Evolutionary conservation across 1,140 invertebrate genomes (phyloP).

Genomic region (Saccostrea glomerata): DNA sequence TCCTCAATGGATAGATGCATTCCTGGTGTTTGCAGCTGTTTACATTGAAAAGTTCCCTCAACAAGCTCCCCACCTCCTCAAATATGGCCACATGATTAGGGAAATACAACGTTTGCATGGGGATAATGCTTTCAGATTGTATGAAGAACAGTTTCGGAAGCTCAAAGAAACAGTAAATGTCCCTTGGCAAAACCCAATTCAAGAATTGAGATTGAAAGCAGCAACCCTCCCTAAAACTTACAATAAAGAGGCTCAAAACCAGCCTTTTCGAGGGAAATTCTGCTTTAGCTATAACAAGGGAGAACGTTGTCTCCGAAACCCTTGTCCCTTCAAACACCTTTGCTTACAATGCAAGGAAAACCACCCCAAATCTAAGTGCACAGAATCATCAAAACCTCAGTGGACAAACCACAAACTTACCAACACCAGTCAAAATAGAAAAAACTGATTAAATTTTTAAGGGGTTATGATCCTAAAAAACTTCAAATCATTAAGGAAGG

Average conservation of each 20-base stretch:
- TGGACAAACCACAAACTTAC: not conserved
- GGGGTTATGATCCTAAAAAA: not conserved
- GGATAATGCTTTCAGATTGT: constrained; percentile 16
- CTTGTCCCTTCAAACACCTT: not conserved
- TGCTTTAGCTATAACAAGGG: constrained; percentile 25
- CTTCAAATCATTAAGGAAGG: not conserved
- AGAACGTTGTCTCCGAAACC: not conserved
- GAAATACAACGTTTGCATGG: not conserved
- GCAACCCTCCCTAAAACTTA: not conserved
- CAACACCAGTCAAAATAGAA: constrained; percentile 37
- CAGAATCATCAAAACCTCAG: not conserved
- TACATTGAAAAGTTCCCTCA: constrained; percentile 1
- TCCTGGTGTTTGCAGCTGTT: no score
- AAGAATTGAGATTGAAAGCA: not conserved
- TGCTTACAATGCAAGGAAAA: not conserved
- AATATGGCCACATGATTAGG: not conserved
- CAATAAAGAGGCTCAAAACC: not conserved
- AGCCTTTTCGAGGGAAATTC: not conserved
- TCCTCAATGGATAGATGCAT: no score
- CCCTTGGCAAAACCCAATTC: constrained; percentile 1
- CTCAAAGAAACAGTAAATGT: not conserved
- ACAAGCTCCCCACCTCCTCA: constrained; percentile 26
- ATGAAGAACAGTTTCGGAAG: constrained; percentile 38
- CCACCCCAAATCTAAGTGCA: constrained; percentile 7
- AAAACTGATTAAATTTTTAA: not conserved